These are phyloP conservation scores for Ornithoptera alexandrae DNA, from an alignment of 2,888 invertebrate species.

Conservation along the genomic window DNA sequence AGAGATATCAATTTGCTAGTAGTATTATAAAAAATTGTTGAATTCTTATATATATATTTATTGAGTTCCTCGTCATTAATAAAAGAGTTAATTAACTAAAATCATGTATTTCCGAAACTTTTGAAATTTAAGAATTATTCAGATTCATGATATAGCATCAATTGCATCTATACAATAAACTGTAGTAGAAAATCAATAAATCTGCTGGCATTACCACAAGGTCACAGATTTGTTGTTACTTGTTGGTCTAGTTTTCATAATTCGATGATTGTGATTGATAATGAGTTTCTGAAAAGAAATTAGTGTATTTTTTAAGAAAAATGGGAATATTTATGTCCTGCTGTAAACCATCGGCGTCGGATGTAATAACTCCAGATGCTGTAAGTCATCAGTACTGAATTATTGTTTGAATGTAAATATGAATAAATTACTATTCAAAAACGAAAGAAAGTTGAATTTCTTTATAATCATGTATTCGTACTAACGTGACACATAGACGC, in stretches of 20 bases:
- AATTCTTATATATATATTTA: background rate
- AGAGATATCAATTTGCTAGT: background rate
- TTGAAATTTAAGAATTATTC: background rate
- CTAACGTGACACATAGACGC: background rate
- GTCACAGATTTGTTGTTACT: conserved; percentile 12
- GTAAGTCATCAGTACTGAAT: conserved; percentile 57
- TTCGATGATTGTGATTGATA: conserved; percentile 2
- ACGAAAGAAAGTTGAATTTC: background rate
- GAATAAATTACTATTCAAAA: background rate
- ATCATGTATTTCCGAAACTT: background rate
- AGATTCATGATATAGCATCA: background rate
- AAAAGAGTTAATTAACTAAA: background rate
- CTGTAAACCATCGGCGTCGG: conserved; percentile 77
- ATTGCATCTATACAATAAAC: background rate
- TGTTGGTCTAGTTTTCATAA: conserved; percentile 2
- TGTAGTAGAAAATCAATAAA: conserved; percentile 12
- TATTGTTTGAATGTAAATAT: background rate
- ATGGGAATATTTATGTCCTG: conserved; percentile 79
- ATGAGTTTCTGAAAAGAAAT: background rate
- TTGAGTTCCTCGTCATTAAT: background rate
- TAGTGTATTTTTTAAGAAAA: conserved; percentile 31
- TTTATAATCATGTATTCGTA: background rate
- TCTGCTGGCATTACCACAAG: conserved; percentile 3
- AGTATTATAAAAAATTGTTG: background rate
- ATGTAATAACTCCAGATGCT: conserved; percentile 79